Base-by-base conservation (phyloP, 2,797 vertebrate genomes). In the Helicolenus hilgendorfi region DNA sequence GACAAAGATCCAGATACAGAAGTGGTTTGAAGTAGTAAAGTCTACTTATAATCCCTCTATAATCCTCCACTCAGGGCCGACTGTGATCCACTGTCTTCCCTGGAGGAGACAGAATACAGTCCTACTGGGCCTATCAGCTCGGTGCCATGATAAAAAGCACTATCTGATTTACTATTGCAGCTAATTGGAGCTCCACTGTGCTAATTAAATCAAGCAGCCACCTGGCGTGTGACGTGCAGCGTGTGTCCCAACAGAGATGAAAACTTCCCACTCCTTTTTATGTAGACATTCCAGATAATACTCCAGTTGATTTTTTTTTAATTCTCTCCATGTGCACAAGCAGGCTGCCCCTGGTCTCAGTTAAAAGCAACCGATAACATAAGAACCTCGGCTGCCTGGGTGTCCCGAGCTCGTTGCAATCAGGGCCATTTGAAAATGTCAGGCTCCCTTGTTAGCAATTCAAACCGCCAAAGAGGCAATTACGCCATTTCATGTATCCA, bases 381-480 rank as follows among this genome's bases (percentile, higher is more conserved):
- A 59, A 63, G 87, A 87, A 75, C 81, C 76, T 76, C 5, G n/a
- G 59, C 80, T 49, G 56, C 81, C 69, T 59, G 80, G 69, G 74
- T 95, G 97, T 97, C 94, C 94, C 80, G 91, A 92, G 95, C 96
- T 94, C 96, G 85, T 86, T 83, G 86, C 95, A 97, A 97, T 93
- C 94, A 91, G 92, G 95, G 94, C 83, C 76, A 92, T 98, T 97
- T 96, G 95, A 96, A 98, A 98, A 97, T 97, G 98, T 97, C 97
- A 96, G 96, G 93, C 96, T 97, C 85, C 90, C 97, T 98, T 94
- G 96, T 98, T 98, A 98, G 97, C 96, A 96, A 98, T 98, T 98
- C 96, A 97, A 97, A 97, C 95, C 92, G 95, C 95, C 97, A 92
- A 82, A 64, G 91, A 85, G 85, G 96, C 98, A 98, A 98, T 98